Evolutionary conservation across 2,797 vertebrate species (phyloP).

Genomic region (Oryzias sinensis): DNA sequence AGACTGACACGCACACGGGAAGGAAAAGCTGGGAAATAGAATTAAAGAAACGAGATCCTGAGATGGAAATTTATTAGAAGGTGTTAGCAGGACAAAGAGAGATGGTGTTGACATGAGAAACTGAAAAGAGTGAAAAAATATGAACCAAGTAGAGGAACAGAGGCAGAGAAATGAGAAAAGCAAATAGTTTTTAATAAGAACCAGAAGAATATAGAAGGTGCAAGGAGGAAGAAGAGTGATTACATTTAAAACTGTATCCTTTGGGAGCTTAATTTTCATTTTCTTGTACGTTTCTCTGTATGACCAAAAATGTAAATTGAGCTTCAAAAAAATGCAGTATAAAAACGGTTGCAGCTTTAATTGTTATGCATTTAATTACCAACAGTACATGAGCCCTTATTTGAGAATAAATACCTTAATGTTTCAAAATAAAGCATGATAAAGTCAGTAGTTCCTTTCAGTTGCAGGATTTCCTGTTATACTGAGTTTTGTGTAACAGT

Average conservation of each 20-base stretch:
- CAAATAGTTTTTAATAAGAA: constrained; percentile 22
- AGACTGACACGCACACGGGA: constrained; percentile 22
- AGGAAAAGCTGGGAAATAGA: constrained; percentile 20
- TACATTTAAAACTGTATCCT: constrained; percentile 3
- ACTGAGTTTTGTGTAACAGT: too few relatives aligned
- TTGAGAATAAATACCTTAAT: too few relatives aligned
- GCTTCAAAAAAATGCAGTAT: constrained; percentile 18
- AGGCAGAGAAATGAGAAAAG: constrained; percentile 12
- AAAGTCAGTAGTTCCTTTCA: too few relatives aligned
- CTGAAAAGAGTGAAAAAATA: constrained; percentile 16
- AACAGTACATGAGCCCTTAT: too few relatives aligned
- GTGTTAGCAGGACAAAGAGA: constrained; percentile 30
- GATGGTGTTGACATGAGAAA: constrained; percentile 17
- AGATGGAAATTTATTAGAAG: constrained; percentile 40
- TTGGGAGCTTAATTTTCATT: constrained; percentile 5
- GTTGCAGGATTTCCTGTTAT: too few relatives aligned
- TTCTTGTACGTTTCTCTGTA: constrained; percentile 26
- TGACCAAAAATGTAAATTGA: constrained; percentile 50
- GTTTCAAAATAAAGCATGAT: too few relatives aligned
- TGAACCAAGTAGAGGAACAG: constrained; percentile 1
- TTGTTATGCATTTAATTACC: too few relatives aligned
- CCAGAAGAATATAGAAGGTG: constrained; percentile 5
- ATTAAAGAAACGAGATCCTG: constrained; percentile 18
- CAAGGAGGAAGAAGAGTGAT: constrained; percentile 7
- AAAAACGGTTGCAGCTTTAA: too few relatives aligned